Conservation (phyloP, 2,113 vertebrate species). For the Gymnorhina tibicen region DNA sequence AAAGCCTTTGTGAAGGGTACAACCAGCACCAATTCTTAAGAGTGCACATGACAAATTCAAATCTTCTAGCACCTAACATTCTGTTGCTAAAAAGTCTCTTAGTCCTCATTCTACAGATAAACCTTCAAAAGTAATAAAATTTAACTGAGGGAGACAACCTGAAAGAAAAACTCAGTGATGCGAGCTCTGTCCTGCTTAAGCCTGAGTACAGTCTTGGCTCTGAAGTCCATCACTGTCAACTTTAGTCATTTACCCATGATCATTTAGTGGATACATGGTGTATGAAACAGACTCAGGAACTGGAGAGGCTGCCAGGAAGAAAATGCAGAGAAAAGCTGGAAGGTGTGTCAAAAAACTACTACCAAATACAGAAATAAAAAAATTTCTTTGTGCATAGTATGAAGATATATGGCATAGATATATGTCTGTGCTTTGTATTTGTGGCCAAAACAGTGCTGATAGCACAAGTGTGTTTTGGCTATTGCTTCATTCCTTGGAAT, state of each 20-base stretch:
- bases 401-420: neutral
- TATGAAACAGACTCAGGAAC: neutral
- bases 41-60: neutral
- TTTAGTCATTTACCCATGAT: neutral
- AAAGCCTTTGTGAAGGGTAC: neutral
- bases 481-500: neutral
- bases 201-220: neutral
- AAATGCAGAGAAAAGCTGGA: neutral
- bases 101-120: neutral
- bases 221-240: conserved; percentile 37
- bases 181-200: neutral
- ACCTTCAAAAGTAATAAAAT: conserved; percentile 1
- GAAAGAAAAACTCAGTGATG: conserved; percentile 15
- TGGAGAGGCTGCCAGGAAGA: neutral
- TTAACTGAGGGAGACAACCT: conserved; percentile 1
- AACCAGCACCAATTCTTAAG: neutral
- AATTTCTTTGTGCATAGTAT: neutral
- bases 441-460: neutral
- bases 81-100: neutral
- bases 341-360: neutral
- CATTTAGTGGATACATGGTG: neutral
- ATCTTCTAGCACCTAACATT: neutral
- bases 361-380: neutral
- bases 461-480: neutral
- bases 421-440: neutral